Base-by-base conservation (phyloP, 2,113 vertebrate genomes). In the Malurus melanocephalus region DNA sequence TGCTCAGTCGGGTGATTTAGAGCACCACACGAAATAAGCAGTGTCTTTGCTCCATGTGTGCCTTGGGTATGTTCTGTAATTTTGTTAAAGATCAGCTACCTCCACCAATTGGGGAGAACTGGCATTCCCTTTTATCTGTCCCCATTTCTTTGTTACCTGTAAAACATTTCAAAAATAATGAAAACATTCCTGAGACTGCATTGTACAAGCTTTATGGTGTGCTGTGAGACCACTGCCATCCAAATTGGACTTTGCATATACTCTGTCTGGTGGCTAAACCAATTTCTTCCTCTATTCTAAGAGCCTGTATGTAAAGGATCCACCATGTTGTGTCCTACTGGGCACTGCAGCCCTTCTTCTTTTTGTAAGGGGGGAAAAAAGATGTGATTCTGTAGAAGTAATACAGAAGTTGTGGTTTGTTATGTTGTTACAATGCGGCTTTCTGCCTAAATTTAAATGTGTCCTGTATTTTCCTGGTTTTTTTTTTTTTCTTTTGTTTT, bases 331-430 rank as follows among this genome's bases (percentile, higher is more conserved):
- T 42, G 19, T 57, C 7, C 55, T 40, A 8, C 20, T 66, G 78
- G 48, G 19, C n/a, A 55, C 24, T 80, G 55, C 56, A 62, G 3
- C 13, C 9, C 10, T 85, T 87, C 40, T 35, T 21, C 28, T 22
- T n/a, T 17, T 59, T 9, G 2, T 38, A 21, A 51, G 10, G n/a
- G 9, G 2, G 8, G 1, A 8, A 4, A 23, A 8, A 16, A 51
- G 16, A 53, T 26, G 26, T 5, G 23, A 32, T 17, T 51, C 59
- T 49, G 2, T 45, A 48, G 40, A 83, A 93, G 40, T 48, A 71
- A 69, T 13, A 15, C 11, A 55, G 16, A 46, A 33, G 10, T 32
- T 80, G 27, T n/a, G 4, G 4, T n/a, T 81, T 65, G 14, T 51
- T 77, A 15, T 23, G 11, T 62, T 69, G 52, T 59, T 90, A 24